Conservation (phyloP, 2,888 invertebrate genomes). For the Cantharis nigra region DNA sequence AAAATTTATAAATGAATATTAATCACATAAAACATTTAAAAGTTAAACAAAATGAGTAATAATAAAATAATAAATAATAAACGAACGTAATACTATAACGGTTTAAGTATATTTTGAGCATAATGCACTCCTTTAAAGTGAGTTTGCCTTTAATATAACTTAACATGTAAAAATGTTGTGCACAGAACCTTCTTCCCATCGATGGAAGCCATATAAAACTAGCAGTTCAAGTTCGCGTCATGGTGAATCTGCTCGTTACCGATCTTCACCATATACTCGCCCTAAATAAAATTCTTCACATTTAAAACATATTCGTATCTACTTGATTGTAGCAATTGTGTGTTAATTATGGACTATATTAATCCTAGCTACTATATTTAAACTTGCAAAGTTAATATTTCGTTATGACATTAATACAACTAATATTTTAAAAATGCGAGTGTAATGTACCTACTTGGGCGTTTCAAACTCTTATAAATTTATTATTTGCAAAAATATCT, state of each 20-base stretch:
- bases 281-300: constrained; percentile 56
- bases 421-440: background rate
- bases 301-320: background rate
- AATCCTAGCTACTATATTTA: background rate
- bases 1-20: background rate
- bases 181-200: constrained; percentile 61
- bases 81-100: background rate
- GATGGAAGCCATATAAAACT: constrained; percentile 63
- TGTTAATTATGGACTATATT: background rate
- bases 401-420: background rate
- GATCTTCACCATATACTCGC: constrained; percentile 63
- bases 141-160: constrained; percentile 8
- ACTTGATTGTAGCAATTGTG: background rate
- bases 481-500: background rate
- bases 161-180: constrained; percentile 37
- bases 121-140: constrained; percentile 5
- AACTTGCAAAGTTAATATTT: background rate
- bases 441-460: background rate
- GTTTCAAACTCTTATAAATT: background rate
- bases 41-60: background rate
- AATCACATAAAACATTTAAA: background rate
- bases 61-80: background rate
- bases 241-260: constrained; percentile 59
- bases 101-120: constrained; percentile 16
- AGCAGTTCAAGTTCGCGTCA: constrained; percentile 58